Evolutionary conservation across 2,888 invertebrate genomes (phyloP), one percentile per base, ranked within the genome.

Genomic region (Magallana nippona): DNA sequence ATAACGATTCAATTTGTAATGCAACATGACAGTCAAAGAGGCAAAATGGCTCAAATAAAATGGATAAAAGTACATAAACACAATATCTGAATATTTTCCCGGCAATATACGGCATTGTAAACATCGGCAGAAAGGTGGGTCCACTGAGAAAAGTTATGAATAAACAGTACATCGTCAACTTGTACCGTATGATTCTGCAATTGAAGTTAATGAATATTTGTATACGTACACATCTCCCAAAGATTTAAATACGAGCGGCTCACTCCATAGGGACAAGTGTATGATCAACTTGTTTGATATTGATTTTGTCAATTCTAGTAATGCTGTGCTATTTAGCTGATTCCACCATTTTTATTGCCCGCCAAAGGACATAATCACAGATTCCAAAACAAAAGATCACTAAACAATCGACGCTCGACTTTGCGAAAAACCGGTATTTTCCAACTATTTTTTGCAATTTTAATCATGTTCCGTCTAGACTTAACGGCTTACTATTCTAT

Each of bases 291-390:
- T 22, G 71, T 22, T 11, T 27, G 71, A 15, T 71, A 71, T 71
- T 71, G 71, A 71, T 71, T 71, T 32, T 22, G 71, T 71, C 71
- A 71, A 71, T 60, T n/a, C 60, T 8, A 60, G 60, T 60, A 60
- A 60, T 71, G 71, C 15, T 27, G 27, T 15, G 27, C 27, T 71
- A 27, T 22, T 71, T 71, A 27, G 27, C 27, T 71, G 71, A 71
- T 71, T 27, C 60, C 10, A 19, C 60, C 60, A 60, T 19, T 19
- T 60, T 60, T 60, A 60, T 60, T 60, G 60, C 60, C 27, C 71
- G 27, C 71, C 27, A 27, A 71, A 71, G 71, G 71, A 71, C 71
- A 27, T 13, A 15, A 71, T 71, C 22, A 71, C 71, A 71, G 32
- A 71, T 19, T 71, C 71, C 22, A 27, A 44, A 71, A 71, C 22